Evolutionary conservation across 2,888 invertebrate species (phyloP).

Genomic region (Sinhomidia bicolor): DNA sequence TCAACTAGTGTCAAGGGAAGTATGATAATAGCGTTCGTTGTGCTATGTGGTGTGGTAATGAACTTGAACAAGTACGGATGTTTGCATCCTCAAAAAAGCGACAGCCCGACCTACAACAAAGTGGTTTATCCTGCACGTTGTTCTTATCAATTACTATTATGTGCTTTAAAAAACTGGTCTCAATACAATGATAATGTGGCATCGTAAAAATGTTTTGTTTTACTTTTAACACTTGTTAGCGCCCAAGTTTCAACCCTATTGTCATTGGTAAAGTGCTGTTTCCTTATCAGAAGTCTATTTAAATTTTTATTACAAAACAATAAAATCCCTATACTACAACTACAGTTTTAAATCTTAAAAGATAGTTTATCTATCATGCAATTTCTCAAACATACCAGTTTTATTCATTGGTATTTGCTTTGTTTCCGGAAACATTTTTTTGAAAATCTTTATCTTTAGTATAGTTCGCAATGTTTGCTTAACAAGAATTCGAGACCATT

Average conservation of each 20-base stretch:
- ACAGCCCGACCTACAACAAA: constrained; percentile 32
- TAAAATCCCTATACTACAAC: background rate
- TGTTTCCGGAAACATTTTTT: no score
- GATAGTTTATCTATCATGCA: no score
- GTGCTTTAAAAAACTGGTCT: constrained; percentile 53
- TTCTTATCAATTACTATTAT: constrained; percentile 54
- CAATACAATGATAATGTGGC: constrained; percentile 25
- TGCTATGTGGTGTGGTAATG: constrained; percentile 13
- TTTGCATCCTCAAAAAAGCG: constrained; percentile 56
- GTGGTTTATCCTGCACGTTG: constrained; percentile 45
- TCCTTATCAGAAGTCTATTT: background rate
- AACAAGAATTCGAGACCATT: no score
- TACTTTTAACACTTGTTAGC: constrained; percentile 49
- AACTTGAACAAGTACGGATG: constrained; percentile 21
- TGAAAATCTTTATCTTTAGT: no score
- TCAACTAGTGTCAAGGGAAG: background rate
- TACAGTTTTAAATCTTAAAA: no score
- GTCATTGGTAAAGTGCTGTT: background rate
- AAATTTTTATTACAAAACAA: background rate
- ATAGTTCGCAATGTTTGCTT: no score
- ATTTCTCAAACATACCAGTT: no score
- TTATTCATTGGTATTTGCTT: no score
- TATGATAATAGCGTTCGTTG: background rate
- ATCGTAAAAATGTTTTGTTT: constrained; percentile 30
- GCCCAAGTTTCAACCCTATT: background rate